Percentiles rank a stretch among this genome's conserved stretches.
Evolutionary conservation across 2,113 vertebrate genomes (phyloP).

Genomic region (Myiozetetes cayanensis): DNA sequence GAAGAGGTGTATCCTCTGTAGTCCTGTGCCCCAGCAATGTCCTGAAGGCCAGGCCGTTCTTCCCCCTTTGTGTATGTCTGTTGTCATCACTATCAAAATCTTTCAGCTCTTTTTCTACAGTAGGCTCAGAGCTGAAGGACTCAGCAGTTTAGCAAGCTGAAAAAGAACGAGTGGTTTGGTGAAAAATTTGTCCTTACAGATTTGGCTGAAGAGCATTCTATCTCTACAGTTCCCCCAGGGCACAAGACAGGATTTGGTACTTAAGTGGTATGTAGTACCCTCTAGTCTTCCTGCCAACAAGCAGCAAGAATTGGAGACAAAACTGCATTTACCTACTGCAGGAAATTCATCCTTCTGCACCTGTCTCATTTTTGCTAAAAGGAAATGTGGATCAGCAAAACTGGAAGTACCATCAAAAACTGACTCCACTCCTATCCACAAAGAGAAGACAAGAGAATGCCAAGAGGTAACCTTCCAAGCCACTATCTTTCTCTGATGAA

Average conservation of each 20-base stretch:
- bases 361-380: not conserved
- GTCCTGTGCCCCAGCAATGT: not conserved
- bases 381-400: not conserved
- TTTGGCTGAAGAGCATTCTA: not conserved
- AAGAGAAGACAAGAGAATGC: not conserved
- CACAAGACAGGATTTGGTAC: not conserved
- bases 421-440: not conserved
- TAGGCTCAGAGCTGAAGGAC: not conserved
- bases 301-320: not conserved
- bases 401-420: not conserved
- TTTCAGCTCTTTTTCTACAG: not conserved
- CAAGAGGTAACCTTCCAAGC: not conserved
- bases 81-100: not conserved
- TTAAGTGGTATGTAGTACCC: not conserved
- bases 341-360: not conserved
- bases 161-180: not conserved
- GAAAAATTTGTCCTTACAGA: not conserved
- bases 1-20: not conserved
- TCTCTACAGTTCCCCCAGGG: rapidly evolving
- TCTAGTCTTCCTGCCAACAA: not conserved
- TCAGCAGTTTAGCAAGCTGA: not conserved
- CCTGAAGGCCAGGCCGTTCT: not conserved
- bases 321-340: not conserved
- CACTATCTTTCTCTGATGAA: not conserved
- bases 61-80: not conserved